phyloP scores from a whole-genome alignment of 35 echinoderm and acorn worm species.

The Hemicentrotus pulcherrimus region DNA sequence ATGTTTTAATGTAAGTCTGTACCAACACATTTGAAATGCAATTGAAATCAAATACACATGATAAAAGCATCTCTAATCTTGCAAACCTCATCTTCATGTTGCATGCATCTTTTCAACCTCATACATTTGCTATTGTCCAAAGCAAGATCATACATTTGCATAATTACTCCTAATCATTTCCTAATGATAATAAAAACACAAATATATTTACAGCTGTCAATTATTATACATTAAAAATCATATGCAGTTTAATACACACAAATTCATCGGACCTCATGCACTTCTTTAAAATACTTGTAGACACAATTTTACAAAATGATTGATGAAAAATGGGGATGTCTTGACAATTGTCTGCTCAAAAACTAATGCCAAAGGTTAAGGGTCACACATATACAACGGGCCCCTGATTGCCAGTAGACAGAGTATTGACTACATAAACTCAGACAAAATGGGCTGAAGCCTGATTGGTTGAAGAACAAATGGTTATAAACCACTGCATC shows the following conservation, averaged over 20 bases:
- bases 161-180: not conserved
- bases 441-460: no score
- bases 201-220: not conserved
- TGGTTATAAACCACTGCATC: no score
- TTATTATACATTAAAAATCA: slow-evolving; percentile 2
- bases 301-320: not conserved
- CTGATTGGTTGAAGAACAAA: no score
- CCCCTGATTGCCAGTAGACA: no score
- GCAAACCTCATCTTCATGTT: no score
- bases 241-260: not conserved
- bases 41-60: no score
- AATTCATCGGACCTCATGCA: not conserved
- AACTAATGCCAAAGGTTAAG: not conserved
- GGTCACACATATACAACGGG: not conserved
- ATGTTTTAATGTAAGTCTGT: no score
- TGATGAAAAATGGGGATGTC: not conserved
- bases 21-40: no score
- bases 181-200: not conserved
- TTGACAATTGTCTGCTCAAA: not conserved
- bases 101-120: not conserved
- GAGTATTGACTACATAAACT: no score
- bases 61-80: no score
- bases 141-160: not conserved
- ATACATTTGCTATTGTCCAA: not conserved
- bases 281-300: not conserved